Conservation (phyloP, 2,113 vertebrate genomes). For the Callaeas wilsoni region DNA sequence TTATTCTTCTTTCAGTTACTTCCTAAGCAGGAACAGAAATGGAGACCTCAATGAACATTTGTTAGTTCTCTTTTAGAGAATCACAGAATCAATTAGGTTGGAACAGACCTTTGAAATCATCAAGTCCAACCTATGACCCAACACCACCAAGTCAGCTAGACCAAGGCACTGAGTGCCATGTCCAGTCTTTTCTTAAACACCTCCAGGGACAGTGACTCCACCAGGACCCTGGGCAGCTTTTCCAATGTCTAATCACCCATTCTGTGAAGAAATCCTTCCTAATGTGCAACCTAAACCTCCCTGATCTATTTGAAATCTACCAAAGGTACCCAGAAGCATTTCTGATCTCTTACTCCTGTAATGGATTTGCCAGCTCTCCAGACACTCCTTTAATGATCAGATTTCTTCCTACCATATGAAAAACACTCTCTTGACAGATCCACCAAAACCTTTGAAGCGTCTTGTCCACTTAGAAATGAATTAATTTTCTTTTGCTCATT, state of each 20-base stretch:
- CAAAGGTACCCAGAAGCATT: neutral
- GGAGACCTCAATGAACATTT: neutral
- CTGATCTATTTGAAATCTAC: neutral
- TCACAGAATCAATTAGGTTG: neutral
- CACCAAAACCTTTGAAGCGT: neutral
- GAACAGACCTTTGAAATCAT: neutral
- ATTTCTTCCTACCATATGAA: neutral
- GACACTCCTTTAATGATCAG: neutral
- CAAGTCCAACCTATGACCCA: neutral
- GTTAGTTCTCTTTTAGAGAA: neutral
- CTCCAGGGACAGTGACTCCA: neutral
- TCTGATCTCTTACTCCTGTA: neutral
- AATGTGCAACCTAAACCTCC: neutral
- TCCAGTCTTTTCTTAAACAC: neutral
- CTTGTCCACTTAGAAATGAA: neutral
- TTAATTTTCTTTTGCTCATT: neutral
- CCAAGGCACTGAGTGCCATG: neutral
- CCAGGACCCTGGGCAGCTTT: neutral
- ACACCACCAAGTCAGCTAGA: too few relatives aligned
- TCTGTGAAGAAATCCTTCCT: neutral
- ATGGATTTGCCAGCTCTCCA: neutral
- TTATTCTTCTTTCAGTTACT: neutral
- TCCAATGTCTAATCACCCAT: neutral
- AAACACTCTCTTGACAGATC: neutral
- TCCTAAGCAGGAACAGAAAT: neutral